Conservation (phyloP, 1,140 invertebrate species). For the Popillia japonica region DNA sequence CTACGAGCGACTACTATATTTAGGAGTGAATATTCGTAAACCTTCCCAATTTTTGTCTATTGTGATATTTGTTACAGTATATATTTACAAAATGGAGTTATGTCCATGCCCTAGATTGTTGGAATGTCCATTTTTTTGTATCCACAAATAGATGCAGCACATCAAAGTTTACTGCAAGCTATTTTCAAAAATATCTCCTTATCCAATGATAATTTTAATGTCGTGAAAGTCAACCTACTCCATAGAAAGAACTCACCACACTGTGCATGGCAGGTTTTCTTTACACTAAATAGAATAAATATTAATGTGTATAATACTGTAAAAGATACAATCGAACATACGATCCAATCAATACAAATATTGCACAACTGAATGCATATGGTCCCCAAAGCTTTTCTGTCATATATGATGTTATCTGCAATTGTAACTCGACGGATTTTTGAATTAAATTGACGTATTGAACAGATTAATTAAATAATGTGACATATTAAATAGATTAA, state of each 20-base stretch:
- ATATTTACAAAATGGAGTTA: too few relatives aligned
- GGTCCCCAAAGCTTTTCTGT: neutral
- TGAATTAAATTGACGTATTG: neutral
- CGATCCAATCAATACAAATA: neutral
- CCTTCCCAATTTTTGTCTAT: too few relatives aligned
- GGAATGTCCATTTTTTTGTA: too few relatives aligned
- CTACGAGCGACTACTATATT: too few relatives aligned
- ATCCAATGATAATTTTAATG: slow-evolving; percentile 13
- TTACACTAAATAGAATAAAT: neutral
- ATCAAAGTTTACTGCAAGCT: slow-evolving; percentile 13
- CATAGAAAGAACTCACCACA: neutral
- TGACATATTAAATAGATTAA: slow-evolving; percentile 14
- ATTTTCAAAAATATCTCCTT: slow-evolving; percentile 6
- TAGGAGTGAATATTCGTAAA: too few relatives aligned
- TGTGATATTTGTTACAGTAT: too few relatives aligned
- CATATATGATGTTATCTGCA: neutral
- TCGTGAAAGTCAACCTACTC: neutral
- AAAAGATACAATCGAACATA: neutral
- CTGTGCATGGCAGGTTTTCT: neutral
- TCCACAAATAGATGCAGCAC: neutral
- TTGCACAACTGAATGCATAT: slow-evolving; percentile 5
- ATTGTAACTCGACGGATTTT: slow-evolving; percentile 3
- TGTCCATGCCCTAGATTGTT: too few relatives aligned
- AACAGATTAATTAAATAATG: slow-evolving; percentile 21
- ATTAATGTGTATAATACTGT: neutral